Base-by-base conservation (phyloP, 2,113 vertebrate genomes). In the Willisornis vidua region DNA sequence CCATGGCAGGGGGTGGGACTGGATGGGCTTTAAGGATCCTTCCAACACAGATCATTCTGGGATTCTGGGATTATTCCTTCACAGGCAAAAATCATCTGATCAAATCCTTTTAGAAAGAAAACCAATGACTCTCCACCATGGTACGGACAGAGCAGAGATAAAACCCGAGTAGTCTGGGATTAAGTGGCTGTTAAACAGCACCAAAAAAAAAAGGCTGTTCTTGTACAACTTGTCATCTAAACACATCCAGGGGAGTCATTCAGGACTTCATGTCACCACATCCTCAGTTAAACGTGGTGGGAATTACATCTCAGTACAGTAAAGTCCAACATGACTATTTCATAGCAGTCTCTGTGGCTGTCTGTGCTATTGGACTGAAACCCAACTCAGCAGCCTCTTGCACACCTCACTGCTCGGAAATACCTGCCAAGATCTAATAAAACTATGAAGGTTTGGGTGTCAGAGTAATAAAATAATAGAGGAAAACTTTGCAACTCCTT, bases 271-370 rank as follows among this genome's bases (percentile, higher is more conserved):
- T 1, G 25, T 45, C 52, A 49, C 31, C 19, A 29, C 41, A 31
- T 13, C 26, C 28, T 22, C 61, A 29, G 22, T 29, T 29, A 51
- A 73, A 15, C 37, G 20, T 39, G 28, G 19, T 6, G 20, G 46
- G 29, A 61, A 61, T 17, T 12, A 31, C 35, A 57, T 4, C 39
- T 35, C 2, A 16, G 7, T 22, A 15, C 43, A 43, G 6, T 5
- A 3, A 7, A 73, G 63, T 20, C 49, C 63, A 23, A 1, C 20
- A 1, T 1, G 39, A 19, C 10, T 12, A 4, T 35, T 16, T 23
- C 62, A 15, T 1, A 49, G 52, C 58, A 43, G 28, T 37, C 24
- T 2, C 39, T 12, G 0, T 0, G 16, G 49, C 14, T 20, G 3
- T 2, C 4, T 5, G 43, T 10, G 25, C 9, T 4, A 8, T 10